Evolutionary conservation across 2,113 vertebrate genomes (phyloP).

Genomic region (Colinus virginianus): DNA sequence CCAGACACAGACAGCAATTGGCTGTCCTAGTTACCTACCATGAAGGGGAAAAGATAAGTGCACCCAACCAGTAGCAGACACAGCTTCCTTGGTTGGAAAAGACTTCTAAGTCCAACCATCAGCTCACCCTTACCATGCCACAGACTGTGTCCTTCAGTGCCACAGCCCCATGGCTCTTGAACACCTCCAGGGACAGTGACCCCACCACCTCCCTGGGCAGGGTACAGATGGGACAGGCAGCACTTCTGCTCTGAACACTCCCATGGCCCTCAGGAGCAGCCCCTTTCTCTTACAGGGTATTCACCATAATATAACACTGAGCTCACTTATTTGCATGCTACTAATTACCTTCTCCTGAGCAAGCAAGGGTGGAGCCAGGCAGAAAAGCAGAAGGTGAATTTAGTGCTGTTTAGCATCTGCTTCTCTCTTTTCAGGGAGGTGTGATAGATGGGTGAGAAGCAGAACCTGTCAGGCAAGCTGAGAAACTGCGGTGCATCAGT

Average conservation of each 20-base stretch:
- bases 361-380: conserved; percentile 29
- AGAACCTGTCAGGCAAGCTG: conserved; percentile 48
- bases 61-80: neutral
- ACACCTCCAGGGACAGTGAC: too few relatives aligned
- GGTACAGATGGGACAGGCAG: neutral
- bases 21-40: conserved; percentile 79
- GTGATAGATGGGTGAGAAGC: conserved; percentile 34
- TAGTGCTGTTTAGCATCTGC: neutral
- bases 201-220: too few relatives aligned
- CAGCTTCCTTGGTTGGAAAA: neutral
- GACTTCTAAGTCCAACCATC: too few relatives aligned
- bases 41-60: neutral
- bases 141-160: too few relatives aligned
- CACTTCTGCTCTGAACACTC: neutral
- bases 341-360: neutral
- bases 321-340: neutral
- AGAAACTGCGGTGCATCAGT: neutral
- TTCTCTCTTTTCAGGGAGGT: conserved; percentile 12
- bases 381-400: conserved; percentile 13
- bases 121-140: too few relatives aligned
- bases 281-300: neutral
- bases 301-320: neutral
- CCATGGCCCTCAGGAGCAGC: too few relatives aligned
- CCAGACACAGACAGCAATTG: conserved; percentile 82
- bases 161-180: too few relatives aligned